Conservation (phyloP, 2,888 invertebrate species). For the Lycophotia porphyrea region DNA sequence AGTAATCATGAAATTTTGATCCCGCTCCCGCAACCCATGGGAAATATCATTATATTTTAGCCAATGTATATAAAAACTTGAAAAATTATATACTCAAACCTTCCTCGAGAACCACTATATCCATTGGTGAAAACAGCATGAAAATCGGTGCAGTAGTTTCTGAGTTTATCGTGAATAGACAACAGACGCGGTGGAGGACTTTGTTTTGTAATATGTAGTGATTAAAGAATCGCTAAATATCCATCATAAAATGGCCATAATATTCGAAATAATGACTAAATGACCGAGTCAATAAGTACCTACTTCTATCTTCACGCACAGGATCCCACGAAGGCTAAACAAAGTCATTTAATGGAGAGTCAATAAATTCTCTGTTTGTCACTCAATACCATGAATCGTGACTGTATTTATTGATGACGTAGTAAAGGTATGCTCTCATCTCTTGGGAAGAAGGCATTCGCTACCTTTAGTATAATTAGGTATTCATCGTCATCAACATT, state of each 20-base stretch:
- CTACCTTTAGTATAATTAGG: not conserved
- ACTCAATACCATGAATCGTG: slow-evolving; percentile 36
- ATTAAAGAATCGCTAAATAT: too few relatives aligned
- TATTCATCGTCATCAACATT: not conserved
- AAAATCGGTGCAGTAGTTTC: too few relatives aligned
- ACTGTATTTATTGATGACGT: slow-evolving; percentile 6
- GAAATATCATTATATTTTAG: too few relatives aligned
- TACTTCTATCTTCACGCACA: slow-evolving; percentile 43
- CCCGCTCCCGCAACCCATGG: too few relatives aligned
- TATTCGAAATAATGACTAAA: slow-evolving; percentile 23
- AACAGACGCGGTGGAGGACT: too few relatives aligned
- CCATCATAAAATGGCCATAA: slow-evolving; percentile 5
- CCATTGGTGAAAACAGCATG: too few relatives aligned
- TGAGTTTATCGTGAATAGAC: too few relatives aligned
- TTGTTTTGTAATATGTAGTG: too few relatives aligned
- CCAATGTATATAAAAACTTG: too few relatives aligned
- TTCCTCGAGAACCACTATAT: too few relatives aligned
- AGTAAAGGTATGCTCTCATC: not conserved
- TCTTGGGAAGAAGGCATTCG: not conserved
- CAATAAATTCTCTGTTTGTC: slow-evolving; percentile 37
- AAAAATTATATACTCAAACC: too few relatives aligned
- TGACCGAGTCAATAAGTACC: slow-evolving; percentile 23
- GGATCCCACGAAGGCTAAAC: slow-evolving; percentile 46
- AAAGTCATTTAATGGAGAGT: slow-evolving; percentile 45
- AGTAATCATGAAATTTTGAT: too few relatives aligned